Base-by-base conservation (phyloP, 2,888 invertebrate species). In the Andrena camellia region DNA sequence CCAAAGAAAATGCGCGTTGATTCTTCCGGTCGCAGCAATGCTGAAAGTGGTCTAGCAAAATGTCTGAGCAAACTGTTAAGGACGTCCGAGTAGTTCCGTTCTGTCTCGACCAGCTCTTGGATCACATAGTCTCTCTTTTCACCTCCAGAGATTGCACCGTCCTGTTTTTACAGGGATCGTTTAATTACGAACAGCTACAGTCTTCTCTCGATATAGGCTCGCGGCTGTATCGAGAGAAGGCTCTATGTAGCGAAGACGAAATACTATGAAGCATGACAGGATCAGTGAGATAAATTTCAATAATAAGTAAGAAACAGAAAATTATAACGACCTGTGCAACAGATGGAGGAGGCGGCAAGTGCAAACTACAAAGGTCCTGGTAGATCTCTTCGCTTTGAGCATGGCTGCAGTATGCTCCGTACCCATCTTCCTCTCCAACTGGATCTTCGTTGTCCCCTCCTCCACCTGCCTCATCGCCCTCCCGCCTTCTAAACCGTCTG, bases 61-160 rank as follows among this genome's bases (percentile, higher is more conserved):
- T 97, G 96, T 88, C 96, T 96, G 88, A 97, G 96, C 68, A 98
- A 95, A 94, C 98, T 98, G 91, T 96, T 96, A 71, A 99, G 95
- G 13, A 99, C 99, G 92, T 98, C 98, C 67, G 99, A 97, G 93
- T 99, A 99, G 94, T 99, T 99, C 91, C 97, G 97, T 94, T 99
- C 99, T 0, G 99, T 99, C 94, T 99, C 99, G 54, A 99, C 96
- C 74, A 99, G 95, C 94, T 99, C 99, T 86, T 97, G 96, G 91
- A 98, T 97, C 64, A 98, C 98, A 93, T 98, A 98, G 94, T 99
- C 99, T 80, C 99, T 95, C 94, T 99, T 99, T 94, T 98, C 98
- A 88, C 92, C 92, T 74, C 94, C 94, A 29, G 91, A 88, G 68
- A 92, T 91, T 33, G 91, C 89, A 60, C 91, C 91, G 23, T 90